phyloP scores from a whole-genome alignment of 53 echinoderm and acorn worm species.

The Glandiceps talaboti region DNA sequence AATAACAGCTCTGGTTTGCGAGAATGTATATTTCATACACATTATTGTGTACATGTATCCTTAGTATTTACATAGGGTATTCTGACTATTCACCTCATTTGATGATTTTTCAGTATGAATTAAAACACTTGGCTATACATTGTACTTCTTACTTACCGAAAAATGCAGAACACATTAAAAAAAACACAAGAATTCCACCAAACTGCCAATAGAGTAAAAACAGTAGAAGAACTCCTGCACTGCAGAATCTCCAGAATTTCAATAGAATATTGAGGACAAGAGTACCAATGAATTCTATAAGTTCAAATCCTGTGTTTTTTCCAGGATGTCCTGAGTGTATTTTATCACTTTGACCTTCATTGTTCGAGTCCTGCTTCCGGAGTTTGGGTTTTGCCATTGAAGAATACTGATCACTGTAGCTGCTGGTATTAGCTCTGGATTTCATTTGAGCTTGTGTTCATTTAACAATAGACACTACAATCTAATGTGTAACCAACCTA shows the following conservation, averaged over 20 bases:
- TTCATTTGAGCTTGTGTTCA: too few relatives aligned
- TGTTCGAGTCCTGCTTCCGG: neutral
- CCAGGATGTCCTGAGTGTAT: neutral
- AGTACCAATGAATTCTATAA: neutral
- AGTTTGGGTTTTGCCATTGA: neutral
- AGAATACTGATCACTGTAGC: neutral
- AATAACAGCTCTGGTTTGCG: too few relatives aligned
- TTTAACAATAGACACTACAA: too few relatives aligned
- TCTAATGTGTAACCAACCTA: too few relatives aligned
- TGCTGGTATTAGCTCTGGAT: neutral
- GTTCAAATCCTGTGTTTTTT: neutral
- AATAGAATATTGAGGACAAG: neutral
- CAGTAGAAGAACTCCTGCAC: conserved; percentile 24
- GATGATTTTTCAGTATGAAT: too few relatives aligned
- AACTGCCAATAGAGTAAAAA: conserved; percentile 17
- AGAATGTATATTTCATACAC: too few relatives aligned
- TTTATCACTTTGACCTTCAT: neutral
- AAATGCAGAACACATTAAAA: conserved; percentile 16
- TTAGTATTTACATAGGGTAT: too few relatives aligned
- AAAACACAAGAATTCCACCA: conserved; percentile 6
- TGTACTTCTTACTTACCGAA: conserved; percentile 17
- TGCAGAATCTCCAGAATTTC: conserved; percentile 30
- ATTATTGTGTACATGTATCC: too few relatives aligned
- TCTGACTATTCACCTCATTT: too few relatives aligned
- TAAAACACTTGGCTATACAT: too few relatives aligned